Evolutionary conservation across 2,113 vertebrate species (phyloP).

Genomic region (Phylloscopus trochilus): DNA sequence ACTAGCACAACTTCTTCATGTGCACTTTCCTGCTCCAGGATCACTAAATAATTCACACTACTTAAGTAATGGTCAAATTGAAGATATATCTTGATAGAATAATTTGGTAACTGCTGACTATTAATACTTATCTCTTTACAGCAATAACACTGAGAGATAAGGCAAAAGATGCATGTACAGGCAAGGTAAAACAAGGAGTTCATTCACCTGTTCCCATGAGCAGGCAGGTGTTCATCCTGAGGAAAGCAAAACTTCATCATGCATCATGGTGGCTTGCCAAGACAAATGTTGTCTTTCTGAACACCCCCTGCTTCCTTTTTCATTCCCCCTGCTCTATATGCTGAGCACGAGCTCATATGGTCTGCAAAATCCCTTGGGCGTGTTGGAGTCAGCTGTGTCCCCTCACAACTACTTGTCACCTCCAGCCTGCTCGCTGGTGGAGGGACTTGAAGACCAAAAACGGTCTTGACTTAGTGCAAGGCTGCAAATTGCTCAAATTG

Average conservation of each 20-base stretch:
- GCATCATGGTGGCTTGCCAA: neutral
- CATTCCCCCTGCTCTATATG: neutral
- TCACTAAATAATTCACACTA: neutral
- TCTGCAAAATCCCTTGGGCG: neutral
- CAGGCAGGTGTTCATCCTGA: neutral
- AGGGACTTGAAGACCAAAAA: neutral
- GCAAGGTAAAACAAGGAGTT: neutral
- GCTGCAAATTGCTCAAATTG: neutral
- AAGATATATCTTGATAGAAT: neutral
- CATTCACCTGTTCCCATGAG: neutral
- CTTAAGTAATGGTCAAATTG: neutral
- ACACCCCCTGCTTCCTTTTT: rapidly evolving
- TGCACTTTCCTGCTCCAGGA: neutral
- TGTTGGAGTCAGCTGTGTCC: neutral
- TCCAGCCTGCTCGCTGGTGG: rapidly evolving
- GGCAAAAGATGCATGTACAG: neutral
- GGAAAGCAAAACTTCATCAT: neutral
- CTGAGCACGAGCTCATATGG: too few relatives aligned
- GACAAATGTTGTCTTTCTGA: neutral
- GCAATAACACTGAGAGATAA: neutral
- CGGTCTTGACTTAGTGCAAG: neutral
- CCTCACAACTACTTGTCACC: neutral
- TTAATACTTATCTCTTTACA: neutral
- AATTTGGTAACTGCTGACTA: neutral
- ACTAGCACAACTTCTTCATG: neutral